Conservation (phyloP, 2,113 vertebrate genomes). For the Cyrtonyx montezumae region DNA sequence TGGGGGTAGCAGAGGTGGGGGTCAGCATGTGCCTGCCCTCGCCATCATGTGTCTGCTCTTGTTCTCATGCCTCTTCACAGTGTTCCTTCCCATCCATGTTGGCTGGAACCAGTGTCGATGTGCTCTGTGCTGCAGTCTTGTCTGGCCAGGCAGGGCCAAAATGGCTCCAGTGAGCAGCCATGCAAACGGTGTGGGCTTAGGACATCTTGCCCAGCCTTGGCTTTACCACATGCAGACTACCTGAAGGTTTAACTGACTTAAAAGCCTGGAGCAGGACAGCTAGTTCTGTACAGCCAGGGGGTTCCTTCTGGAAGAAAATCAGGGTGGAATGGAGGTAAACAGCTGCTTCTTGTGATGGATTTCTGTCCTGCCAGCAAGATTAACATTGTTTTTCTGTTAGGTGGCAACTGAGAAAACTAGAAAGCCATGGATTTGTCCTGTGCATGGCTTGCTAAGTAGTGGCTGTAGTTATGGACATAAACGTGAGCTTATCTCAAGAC, state of each 20-base stretch:
- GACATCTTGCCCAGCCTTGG: not conserved
- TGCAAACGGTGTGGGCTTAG: too few species aligned
- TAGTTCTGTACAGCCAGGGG: not conserved
- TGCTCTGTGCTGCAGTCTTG: not conserved
- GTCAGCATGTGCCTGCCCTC: fast-evolving
- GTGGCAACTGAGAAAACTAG: too few species aligned
- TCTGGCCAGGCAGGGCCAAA: not conserved
- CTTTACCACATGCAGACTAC: too few species aligned
- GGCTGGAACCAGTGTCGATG: fast-evolving
- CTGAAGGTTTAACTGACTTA: not conserved
- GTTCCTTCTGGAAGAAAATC: too few species aligned
- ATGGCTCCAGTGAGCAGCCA: fast-evolving
- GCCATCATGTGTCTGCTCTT: fast-evolving
- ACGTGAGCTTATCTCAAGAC: too few species aligned
- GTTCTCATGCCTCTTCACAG: fast-evolving
- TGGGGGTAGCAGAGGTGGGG: not conserved
- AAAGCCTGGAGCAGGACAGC: too few species aligned
- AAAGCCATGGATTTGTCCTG: not conserved
- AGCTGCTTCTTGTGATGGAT: not conserved
- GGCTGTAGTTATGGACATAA: not conserved
- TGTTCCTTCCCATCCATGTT: fast-evolving
- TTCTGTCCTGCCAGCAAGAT: not conserved
- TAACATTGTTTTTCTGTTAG: not conserved
- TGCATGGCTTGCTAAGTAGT: not conserved
- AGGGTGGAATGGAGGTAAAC: not conserved